Base-by-base conservation (phyloP, 2,888 invertebrate species). In the Chesias legatella region DNA sequence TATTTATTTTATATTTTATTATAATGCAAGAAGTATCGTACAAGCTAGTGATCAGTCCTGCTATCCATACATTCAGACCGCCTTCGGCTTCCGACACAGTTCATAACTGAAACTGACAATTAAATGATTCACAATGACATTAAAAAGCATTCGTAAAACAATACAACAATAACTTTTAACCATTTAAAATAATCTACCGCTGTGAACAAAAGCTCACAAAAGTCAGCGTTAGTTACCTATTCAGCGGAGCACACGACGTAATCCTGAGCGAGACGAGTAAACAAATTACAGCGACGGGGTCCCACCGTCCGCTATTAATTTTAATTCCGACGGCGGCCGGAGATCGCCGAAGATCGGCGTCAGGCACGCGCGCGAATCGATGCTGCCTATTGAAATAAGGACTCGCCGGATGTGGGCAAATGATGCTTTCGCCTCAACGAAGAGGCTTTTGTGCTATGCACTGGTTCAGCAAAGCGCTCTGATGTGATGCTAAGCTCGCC, bases 211-310 rank as follows among this genome's bases (percentile, higher is more conserved):
- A 51, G 46, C 43, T 48, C 43, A 48, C 63, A 70, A 71, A 77
- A 82, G 83, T 80, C 80, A 79, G 67, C 60, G 64, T 65, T 71
- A 71, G 78, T 84, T 83, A 78, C 77, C 79, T 74, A 85, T 84
- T 83, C 82, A 82, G 65, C 70, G 73, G 72, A 79, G 83, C 83
- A 73, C 74, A 73, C 83, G 72, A 73, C 76, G 78, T 86, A 85
- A 86, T 86, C 85, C 85, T 61, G 70, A 71, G 75, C 73, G 77
- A 75, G 79, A 72, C 79, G 78, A 80, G 83, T 85, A 86, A 86
- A 86, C 86, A 86, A 86, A 85, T 86, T 85, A 85, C 83, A 64
- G 63, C 67, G 60, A 59, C 67, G 66, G 74, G 69, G 68, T 69
- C 66, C 66, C 69, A 66, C 78, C 72, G 73, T 67, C 72, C 67